phyloP scores from a whole-genome alignment of 2,797 vertebrate genomes.

The Merluccius polli region DNA sequence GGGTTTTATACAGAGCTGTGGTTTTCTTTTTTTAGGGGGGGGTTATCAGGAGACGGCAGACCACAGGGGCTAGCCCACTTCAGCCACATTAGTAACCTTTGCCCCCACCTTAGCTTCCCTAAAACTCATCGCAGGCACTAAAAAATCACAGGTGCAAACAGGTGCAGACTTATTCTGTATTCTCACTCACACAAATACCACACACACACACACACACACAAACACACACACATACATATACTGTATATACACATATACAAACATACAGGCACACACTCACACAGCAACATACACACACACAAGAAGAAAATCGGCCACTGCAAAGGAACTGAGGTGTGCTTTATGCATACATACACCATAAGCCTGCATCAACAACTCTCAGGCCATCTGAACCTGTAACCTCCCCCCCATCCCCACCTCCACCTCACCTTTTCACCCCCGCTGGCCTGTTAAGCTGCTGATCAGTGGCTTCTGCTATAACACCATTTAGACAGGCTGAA shows the following conservation, averaged over 20 bases:
- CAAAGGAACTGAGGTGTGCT: neutral
- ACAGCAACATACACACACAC: neutral
- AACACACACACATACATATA: neutral
- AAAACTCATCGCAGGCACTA: constrained; percentile 24
- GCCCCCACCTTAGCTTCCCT: constrained; percentile 15
- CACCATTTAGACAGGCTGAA: constrained; percentile 37
- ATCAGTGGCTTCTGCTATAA: constrained; percentile 40
- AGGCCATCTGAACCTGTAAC: too few relatives aligned
- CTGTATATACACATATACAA: neutral
- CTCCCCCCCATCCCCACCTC: constrained; percentile 3
- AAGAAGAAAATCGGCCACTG: neutral
- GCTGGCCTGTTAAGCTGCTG: constrained; percentile 38
- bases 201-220: neutral
- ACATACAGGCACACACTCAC: neutral
- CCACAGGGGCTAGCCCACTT: constrained; percentile 26
- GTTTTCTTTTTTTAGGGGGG: too few relatives aligned
- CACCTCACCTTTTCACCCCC: neutral
- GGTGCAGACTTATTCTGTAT: too few relatives aligned
- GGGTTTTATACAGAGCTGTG: too few relatives aligned
- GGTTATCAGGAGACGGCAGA: neutral
- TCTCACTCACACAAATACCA: neutral
- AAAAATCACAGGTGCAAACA: constrained; percentile 14
- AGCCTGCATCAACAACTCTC: too few relatives aligned
- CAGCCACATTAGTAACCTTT: constrained; percentile 57
- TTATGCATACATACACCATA: too few relatives aligned